These are phyloP conservation scores for Megaustenia siamemsis DNA, from an alignment of 2,888 invertebrate genomes.

Conservation along the genomic window DNA sequence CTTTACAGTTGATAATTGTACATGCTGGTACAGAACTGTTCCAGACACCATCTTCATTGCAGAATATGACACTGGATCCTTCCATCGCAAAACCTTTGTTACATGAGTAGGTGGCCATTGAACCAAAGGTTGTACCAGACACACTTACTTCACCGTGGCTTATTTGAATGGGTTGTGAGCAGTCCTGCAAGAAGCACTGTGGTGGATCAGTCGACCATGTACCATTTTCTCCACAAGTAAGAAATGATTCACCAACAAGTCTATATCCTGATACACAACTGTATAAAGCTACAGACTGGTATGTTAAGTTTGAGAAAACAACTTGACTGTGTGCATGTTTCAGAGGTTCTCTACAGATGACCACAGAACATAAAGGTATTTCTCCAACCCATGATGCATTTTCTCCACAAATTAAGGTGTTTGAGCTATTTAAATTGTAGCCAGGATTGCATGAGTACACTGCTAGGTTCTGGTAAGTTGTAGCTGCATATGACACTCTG, in stretches of 20 bases:
- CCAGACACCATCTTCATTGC: slow-evolving; percentile 69
- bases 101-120: slow-evolving; percentile 64
- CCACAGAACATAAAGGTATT: slow-evolving; percentile 60
- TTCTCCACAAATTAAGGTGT: slow-evolving; percentile 56
- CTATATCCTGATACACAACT: slow-evolving; percentile 68
- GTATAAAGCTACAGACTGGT: slow-evolving; percentile 59
- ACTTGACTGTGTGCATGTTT: slow-evolving; percentile 28
- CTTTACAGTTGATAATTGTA: slow-evolving; percentile 61
- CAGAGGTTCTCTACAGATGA: slow-evolving; percentile 22
- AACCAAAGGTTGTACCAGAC: slow-evolving; percentile 62
- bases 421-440: background rate
- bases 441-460: slow-evolving; percentile 36
- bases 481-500: slow-evolving; percentile 10
- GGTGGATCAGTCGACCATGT: slow-evolving; percentile 66
- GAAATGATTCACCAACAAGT: slow-evolving; percentile 62
- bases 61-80: slow-evolving; percentile 63
- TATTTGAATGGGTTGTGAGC: slow-evolving; percentile 57
- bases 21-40: slow-evolving; percentile 62
- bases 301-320: slow-evolving; percentile 41
- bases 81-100: slow-evolving; percentile 63
- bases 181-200: slow-evolving; percentile 61
- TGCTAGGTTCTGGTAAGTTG: slow-evolving; percentile 36
- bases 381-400: slow-evolving; percentile 61
- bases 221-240: slow-evolving; percentile 66
- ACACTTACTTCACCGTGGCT: slow-evolving; percentile 17